Evolutionary conservation across 1,140 invertebrate species (phyloP).

Genomic region (Caenorhabditis latens): DNA sequence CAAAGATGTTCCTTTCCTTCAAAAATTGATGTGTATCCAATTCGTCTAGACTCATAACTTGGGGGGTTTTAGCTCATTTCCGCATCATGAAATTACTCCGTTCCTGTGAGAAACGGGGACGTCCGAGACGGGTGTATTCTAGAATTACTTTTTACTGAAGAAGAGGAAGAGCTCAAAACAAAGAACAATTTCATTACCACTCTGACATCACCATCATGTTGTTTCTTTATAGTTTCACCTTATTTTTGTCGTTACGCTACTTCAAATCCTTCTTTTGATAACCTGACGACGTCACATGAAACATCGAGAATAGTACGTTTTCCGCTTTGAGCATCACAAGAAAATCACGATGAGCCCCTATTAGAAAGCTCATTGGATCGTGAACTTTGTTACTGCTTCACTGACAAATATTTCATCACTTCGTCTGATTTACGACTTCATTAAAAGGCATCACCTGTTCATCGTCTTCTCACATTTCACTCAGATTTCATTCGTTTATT

Average conservation of each 20-base stretch:
- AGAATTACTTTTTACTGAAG: neutral
- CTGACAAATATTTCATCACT: constrained; percentile 7
- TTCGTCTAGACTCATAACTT: constrained; percentile 1
- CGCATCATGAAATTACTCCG: constrained; percentile 3
- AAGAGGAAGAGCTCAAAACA: no score
- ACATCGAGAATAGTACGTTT: no score
- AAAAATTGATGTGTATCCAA: neutral
- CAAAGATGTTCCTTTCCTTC: constrained; percentile 5
- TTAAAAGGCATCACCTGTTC: constrained; percentile 19
- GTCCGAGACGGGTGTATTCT: neutral
- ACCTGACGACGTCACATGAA: neutral
- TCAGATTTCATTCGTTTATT: neutral
- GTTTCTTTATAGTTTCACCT: constrained; percentile 6
- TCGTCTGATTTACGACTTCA: neutral
- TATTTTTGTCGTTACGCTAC: neutral
- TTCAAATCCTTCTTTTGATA: neutral
- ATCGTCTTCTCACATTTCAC: neutral
- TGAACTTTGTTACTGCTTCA: neutral
- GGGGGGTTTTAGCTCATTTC: neutral
- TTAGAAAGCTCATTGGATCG: constrained; percentile 12
- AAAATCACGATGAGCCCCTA: neutral
- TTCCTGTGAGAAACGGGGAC: neutral
- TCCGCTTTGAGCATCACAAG: no score
- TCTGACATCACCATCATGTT: neutral
- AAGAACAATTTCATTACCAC: neutral